A percentile compares a stretch with the other conserved stretches of the same genome.
These are phyloP conservation scores for Stigmatopora nigra DNA, from an alignment of 2,113 vertebrate genomes.

Conservation along the genomic window DNA sequence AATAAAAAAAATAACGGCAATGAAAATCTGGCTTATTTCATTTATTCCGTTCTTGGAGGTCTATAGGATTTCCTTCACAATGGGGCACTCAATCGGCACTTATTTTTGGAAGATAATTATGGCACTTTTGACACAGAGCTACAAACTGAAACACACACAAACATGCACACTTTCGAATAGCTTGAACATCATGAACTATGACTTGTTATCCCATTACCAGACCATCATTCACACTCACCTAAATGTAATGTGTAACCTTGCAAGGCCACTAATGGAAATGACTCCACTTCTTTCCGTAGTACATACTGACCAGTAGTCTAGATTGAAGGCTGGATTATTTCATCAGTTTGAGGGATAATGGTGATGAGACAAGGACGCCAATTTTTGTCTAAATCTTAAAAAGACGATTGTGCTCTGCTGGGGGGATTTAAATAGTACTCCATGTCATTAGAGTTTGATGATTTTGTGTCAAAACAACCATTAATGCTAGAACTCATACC, in stretches of 20 bases:
- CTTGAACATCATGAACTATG: neutral
- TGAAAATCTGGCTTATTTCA: conserved; percentile 63
- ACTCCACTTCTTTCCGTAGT: conserved; percentile 6
- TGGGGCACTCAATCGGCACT: conserved; percentile 81
- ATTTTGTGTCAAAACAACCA: no score
- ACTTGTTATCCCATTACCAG: neutral
- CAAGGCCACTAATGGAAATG: conserved; percentile 38
- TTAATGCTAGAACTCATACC: no score
- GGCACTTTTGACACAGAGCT: conserved; percentile 46
- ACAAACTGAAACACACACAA: conserved; percentile 1
- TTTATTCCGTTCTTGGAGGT: conserved; percentile 57
- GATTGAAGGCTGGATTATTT: conserved; percentile 13
- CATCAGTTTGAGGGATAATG: conserved; percentile 21
- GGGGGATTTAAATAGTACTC: no score
- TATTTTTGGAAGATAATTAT: conserved; percentile 92
- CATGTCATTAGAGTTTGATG: no score
- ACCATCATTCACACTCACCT: neutral
- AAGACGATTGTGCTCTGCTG: no score
- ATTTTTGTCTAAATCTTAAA: no score
- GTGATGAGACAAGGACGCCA: conserved; percentile 1
- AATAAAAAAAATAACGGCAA: neutral
- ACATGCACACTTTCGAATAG: neutral
- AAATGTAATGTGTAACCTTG: conserved; percentile 12
- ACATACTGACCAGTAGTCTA: conserved; percentile 11
- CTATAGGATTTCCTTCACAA: conserved; percentile 79